phyloP scores from a whole-genome alignment of 2,797 vertebrate genomes.

The Aldrovandia affinis region DNA sequence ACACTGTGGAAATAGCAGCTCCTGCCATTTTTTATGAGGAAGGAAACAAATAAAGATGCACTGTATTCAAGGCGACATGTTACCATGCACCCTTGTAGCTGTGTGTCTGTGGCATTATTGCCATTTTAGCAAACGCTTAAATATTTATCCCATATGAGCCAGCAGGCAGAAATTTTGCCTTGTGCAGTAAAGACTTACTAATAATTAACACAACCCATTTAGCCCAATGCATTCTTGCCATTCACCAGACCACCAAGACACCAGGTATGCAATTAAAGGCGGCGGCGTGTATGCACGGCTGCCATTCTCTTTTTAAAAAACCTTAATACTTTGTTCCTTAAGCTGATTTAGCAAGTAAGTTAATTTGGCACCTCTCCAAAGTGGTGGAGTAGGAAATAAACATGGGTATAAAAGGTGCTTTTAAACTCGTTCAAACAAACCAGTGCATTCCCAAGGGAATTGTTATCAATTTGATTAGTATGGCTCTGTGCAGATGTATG shows the following conservation, averaged over 20 bases:
- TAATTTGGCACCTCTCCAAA: not conserved
- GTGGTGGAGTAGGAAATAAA: not conserved
- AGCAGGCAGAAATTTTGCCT: constrained; percentile 59
- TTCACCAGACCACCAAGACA: constrained; percentile 54
- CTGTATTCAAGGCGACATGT: not conserved
- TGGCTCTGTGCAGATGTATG: no score
- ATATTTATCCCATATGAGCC: constrained; percentile 67
- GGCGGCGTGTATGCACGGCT: constrained; percentile 23
- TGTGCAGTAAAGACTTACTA: constrained; percentile 68
- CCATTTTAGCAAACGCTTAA: constrained; percentile 71
- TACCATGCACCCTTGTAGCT: not conserved
- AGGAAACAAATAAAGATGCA: not conserved
- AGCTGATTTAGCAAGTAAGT: constrained; percentile 36
- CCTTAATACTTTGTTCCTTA: constrained; percentile 58
- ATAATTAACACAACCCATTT: constrained; percentile 74
- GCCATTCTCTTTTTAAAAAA: constrained; percentile 52
- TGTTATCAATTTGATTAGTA: no score
- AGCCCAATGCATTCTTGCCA: constrained; percentile 56
- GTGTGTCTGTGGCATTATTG: constrained; percentile 53
- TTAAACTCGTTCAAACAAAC: no score
- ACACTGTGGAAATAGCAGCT: constrained; percentile 46
- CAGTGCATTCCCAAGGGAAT: no score
- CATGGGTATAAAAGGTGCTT: no score
- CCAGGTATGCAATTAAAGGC: constrained; percentile 59
- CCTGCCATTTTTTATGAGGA: constrained; percentile 24